Percentiles rank a stretch among this genome's conserved stretches.
phyloP scores from a whole-genome alignment of 1,140 invertebrate genomes.

The Drosophila saltans region DNA sequence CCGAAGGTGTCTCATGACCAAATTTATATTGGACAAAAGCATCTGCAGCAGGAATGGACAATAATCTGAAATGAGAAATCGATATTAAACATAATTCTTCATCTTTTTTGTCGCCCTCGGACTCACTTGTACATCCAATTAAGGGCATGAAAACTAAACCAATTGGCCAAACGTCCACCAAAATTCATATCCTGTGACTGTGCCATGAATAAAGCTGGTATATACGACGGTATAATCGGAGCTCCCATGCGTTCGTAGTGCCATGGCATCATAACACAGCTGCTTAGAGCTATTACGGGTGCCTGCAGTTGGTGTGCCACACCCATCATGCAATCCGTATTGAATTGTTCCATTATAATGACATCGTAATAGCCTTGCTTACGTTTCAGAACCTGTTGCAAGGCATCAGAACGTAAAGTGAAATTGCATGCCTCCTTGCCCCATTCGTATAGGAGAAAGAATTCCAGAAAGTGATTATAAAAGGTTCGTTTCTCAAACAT shows the following conservation, averaged over 20 bases:
- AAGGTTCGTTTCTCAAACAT: slow-evolving; percentile 68
- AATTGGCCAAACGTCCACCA: slow-evolving; percentile 83
- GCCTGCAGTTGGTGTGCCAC: slow-evolving; percentile 86
- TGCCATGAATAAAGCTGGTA: slow-evolving; percentile 85
- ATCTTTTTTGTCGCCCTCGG: too few species aligned
- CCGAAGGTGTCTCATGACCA: slow-evolving; percentile 85
- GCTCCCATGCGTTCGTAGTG: slow-evolving; percentile 85
- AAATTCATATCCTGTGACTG: slow-evolving; percentile 85
- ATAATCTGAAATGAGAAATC: slow-evolving; percentile 28
- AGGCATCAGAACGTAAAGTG: slow-evolving; percentile 67
- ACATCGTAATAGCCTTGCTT: slow-evolving; percentile 86
- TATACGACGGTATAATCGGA: slow-evolving; percentile 85
- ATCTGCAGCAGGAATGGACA: slow-evolving; percentile 60
- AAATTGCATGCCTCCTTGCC: slow-evolving; percentile 69
- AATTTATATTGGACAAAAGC: slow-evolving; percentile 75
- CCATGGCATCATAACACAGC: slow-evolving; percentile 86
- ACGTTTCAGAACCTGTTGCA: slow-evolving; percentile 65
- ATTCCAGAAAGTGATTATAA: slow-evolving; percentile 70
- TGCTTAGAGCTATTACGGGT: slow-evolving; percentile 86
- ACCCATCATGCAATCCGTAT: slow-evolving; percentile 87
- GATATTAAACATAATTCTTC: too few species aligned
- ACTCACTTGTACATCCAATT: slow-evolving; percentile 74
- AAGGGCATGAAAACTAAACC: slow-evolving; percentile 66
- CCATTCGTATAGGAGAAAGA: slow-evolving; percentile 74
- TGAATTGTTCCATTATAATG: slow-evolving; percentile 88